phyloP scores from a whole-genome alignment of 2,797 vertebrate species.

The Channa striata region DNA sequence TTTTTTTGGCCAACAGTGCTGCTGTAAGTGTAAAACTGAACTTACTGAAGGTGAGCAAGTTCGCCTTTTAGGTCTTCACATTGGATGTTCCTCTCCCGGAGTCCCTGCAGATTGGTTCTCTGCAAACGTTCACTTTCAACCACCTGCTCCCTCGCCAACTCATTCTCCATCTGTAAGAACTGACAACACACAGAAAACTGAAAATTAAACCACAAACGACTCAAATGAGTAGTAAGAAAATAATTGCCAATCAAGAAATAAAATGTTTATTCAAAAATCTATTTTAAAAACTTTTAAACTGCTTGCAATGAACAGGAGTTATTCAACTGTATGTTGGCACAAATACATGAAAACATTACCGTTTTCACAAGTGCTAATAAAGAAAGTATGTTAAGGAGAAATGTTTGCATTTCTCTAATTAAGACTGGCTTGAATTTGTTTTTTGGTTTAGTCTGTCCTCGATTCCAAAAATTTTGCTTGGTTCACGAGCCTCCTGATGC shows the following conservation, averaged over 20 bases:
- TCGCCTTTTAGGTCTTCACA: slow-evolving; percentile 87
- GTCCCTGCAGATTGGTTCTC: slow-evolving; percentile 79
- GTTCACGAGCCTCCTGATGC: neutral
- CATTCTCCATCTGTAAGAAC: slow-evolving; percentile 93
- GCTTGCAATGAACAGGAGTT: too few relatives aligned
- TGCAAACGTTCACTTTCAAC: slow-evolving; percentile 86
- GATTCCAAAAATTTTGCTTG: neutral
- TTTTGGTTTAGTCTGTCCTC: too few relatives aligned
- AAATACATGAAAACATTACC: neutral
- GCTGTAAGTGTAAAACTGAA: neutral
- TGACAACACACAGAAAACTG: slow-evolving; percentile 51
- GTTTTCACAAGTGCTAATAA: neutral
- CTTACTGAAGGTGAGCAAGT: slow-evolving; percentile 85
- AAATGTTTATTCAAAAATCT: neutral
- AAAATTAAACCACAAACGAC: neutral
- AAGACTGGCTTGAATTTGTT: too few relatives aligned
- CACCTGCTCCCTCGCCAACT: slow-evolving; percentile 86
- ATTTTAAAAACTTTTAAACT: too few relatives aligned
- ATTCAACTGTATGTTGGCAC: neutral
- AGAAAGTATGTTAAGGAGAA: neutral
- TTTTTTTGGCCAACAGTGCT: too few relatives aligned
- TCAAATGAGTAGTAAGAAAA: too few relatives aligned
- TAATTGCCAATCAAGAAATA: too few relatives aligned
- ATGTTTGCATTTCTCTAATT: neutral
- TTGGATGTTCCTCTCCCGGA: slow-evolving; percentile 87